Conservation (phyloP, 2,113 vertebrate genomes). For the Australoheros scitulus region DNA sequence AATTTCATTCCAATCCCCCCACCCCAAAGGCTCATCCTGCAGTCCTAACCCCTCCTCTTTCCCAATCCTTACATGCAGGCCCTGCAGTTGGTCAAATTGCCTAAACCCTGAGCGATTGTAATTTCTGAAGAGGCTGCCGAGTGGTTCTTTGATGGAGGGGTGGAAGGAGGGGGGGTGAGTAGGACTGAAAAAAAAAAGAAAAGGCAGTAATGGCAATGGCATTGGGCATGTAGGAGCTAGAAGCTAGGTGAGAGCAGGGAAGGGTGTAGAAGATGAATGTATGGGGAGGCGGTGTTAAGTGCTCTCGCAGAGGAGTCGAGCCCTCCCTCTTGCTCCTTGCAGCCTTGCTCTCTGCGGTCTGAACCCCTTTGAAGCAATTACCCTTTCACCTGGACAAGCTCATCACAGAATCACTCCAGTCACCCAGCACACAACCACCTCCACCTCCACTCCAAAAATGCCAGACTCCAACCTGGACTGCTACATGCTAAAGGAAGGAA, state of each 20-base stretch:
- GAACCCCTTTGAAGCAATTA: conserved; percentile 93
- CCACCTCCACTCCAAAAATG: conserved; percentile 5
- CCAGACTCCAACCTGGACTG: conserved; percentile 10
- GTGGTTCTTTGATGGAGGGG: conserved; percentile 75
- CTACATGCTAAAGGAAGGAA: background rate
- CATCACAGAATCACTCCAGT: conserved; percentile 71
- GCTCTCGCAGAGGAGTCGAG: conserved; percentile 73
- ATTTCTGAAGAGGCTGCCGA: conserved; percentile 81
- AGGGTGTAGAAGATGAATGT: conserved; percentile 45
- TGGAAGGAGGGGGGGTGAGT: conserved; percentile 33
- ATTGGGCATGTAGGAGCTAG: conserved; percentile 61
- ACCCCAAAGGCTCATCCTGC: conserved; percentile 54
- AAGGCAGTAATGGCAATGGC: conserved; percentile 66
- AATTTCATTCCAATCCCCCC: conserved; percentile 73
- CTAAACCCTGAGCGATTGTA: conserved; percentile 81
- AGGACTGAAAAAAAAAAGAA: conserved; percentile 11
- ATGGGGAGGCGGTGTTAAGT: conserved; percentile 72
- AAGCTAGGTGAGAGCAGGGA: conserved; percentile 59
- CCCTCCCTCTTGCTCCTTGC: conserved; percentile 62
- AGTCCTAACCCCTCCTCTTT: conserved; percentile 46
- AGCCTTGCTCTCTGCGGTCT: conserved; percentile 79
- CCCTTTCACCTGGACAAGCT: conserved; percentile 87
- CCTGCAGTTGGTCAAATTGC: conserved; percentile 79
- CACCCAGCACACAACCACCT: conserved; percentile 20
- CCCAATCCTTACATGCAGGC: conserved; percentile 67